Percentiles rank a stretch among this genome's conserved stretches.
phyloP scores from a whole-genome alignment of 2,888 invertebrate species.

The Melipona beecheii region DNA sequence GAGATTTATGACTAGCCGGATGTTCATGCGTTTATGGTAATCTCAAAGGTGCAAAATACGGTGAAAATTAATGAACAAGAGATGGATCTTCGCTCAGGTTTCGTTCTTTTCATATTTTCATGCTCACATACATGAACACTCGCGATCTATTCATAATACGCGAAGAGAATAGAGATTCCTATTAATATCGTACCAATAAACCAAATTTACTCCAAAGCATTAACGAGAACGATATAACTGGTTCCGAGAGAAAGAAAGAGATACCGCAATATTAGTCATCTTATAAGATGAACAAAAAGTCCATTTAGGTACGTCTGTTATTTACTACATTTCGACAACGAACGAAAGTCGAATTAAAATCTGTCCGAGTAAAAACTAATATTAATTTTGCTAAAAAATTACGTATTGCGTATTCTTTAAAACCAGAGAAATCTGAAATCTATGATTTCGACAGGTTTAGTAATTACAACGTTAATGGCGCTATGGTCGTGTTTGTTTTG shows the following conservation, averaged over 20 bases:
- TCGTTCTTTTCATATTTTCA: background rate
- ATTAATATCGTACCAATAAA: background rate
- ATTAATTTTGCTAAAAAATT: background rate
- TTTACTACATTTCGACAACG: background rate
- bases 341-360: background rate
- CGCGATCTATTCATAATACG: background rate
- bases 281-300: background rate
- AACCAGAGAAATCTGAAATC: background rate
- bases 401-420: background rate
- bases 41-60: background rate
- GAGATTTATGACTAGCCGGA: background rate
- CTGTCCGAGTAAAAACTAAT: background rate
- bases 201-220: background rate
- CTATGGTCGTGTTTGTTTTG: slow-evolving; percentile 40
- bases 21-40: background rate
- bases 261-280: background rate
- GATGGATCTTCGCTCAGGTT: background rate
- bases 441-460: background rate
- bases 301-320: background rate
- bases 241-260: background rate
- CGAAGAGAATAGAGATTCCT: background rate
- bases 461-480: slow-evolving; percentile 19
- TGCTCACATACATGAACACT: background rate
- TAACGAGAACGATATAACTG: background rate
- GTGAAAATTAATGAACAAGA: background rate